Base-by-base conservation (phyloP, 2,888 invertebrate genomes). In the Trachelus iudaicus region DNA sequence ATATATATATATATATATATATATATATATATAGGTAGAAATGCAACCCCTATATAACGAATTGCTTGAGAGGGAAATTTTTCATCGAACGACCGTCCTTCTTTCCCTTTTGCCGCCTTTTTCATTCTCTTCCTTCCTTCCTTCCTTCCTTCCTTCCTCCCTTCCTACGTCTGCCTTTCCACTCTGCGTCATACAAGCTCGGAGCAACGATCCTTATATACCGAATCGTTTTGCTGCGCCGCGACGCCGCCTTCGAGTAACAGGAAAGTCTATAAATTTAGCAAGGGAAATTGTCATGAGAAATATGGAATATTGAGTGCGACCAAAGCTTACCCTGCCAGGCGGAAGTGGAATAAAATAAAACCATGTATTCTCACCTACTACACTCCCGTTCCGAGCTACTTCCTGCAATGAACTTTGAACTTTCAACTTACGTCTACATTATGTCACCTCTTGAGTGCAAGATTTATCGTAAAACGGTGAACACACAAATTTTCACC, bases 251-350 rank as follows among this genome's bases (percentile, higher is more conserved):
- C 35, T 3, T 23, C 74, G 74, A 30, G 73, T 79, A 77, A 83
- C 85, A 83, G 83, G 83, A 82, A 86, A 83, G 84, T 88, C 88
- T 85, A 88, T 88, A 89, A 88, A 89, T 88, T 89, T 85, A 82
- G 84, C 84, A 73, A 79, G 83, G 84, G 84, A 88, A 89, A 88
- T 88, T 87, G 88, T 87, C 86, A 83, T 83, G 83, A 85, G 83
- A 87, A 86, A 85, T 86, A 83, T 85, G 84, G 87, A 87, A 88
- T 87, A 89, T 87, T 84, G 88, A 88, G 85, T 84, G 81, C 81
- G 81, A 56, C 56, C 56, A 56, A 56, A 56, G 56, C 56, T 56
- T 23, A 56, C 23, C 56, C 56, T 23, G 9, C 56, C 56, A 56
- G 9, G 23, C 56, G 56, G 56, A 56, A 56, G 56, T 56, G 56